A percentile compares a stretch with the other conserved stretches of the same genome.
Conservation (phyloP, 1,140 invertebrate genomes). For the Drosophila santomea region DNA sequence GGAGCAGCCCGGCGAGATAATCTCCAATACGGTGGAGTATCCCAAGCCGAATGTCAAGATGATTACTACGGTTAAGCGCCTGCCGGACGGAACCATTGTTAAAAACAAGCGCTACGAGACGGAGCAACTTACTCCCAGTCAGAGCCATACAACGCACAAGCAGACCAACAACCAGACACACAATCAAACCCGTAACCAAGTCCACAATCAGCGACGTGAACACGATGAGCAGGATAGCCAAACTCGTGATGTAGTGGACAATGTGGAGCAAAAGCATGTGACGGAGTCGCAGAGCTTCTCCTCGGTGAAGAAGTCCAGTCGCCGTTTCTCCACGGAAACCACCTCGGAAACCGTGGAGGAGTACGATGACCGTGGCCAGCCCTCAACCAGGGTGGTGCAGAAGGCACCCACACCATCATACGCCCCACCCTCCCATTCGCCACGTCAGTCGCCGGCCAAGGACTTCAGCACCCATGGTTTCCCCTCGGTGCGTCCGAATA, state of each 20-base stretch:
- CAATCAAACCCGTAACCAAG: slow-evolving; percentile 34
- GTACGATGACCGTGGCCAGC: slow-evolving; percentile 55
- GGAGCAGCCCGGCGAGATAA: slow-evolving; percentile 83
- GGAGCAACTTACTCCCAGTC: slow-evolving; percentile 70
- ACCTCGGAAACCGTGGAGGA: slow-evolving; percentile 79
- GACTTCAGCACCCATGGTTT: slow-evolving; percentile 82
- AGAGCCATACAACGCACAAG: slow-evolving; percentile 23
- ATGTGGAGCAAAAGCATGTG: slow-evolving; percentile 59
- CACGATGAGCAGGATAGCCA: slow-evolving; percentile 50
- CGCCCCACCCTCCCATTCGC: slow-evolving; percentile 27
- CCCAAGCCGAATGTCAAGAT: slow-evolving; percentile 88
- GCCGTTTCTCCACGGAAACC: slow-evolving; percentile 76
- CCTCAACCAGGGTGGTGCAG: slow-evolving; percentile 14
- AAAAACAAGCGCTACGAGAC: slow-evolving; percentile 88
- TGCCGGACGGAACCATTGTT: slow-evolving; percentile 88
- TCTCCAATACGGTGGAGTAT: slow-evolving; percentile 87
- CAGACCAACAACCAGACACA: slow-evolving; percentile 33
- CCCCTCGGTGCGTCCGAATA: slow-evolving; percentile 76
- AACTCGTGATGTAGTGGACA: slow-evolving; percentile 61
- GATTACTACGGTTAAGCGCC: slow-evolving; percentile 87
- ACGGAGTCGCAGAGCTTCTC: slow-evolving; percentile 73
- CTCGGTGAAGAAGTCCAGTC: slow-evolving; percentile 74
- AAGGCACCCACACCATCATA: slow-evolving; percentile 17
- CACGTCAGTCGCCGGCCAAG: slow-evolving; percentile 14
- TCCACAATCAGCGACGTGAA: slow-evolving; percentile 37